Conservation (phyloP, 2,113 vertebrate genomes). For the Pseudonaja textilis region DNA sequence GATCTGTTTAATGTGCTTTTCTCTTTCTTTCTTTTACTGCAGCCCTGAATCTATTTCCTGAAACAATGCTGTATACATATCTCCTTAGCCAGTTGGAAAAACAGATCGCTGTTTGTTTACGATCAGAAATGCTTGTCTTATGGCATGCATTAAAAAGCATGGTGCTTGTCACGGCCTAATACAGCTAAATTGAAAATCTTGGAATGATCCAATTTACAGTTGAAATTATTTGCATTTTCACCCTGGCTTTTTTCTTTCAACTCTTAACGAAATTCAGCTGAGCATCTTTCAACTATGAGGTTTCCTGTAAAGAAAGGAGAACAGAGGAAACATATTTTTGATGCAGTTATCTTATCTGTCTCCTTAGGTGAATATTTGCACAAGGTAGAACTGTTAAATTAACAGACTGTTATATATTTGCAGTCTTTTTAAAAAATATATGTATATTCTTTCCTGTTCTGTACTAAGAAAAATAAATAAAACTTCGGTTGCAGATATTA, state of each 20-base stretch:
- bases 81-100: slow-evolving; percentile 53
- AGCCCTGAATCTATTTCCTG: slow-evolving; percentile 70
- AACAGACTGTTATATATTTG: slow-evolving; percentile 1
- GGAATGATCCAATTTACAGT: slow-evolving; percentile 46
- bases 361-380: neutral
- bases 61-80: slow-evolving; percentile 70
- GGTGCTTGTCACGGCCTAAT: slow-evolving; percentile 67
- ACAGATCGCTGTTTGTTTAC: slow-evolving; percentile 69
- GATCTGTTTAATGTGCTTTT: slow-evolving; percentile 63
- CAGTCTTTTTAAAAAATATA: neutral
- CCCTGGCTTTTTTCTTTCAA: slow-evolving; percentile 42
- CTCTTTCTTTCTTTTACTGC: slow-evolving; percentile 51
- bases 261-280: neutral
- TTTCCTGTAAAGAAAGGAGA: neutral
- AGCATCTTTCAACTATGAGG: neutral
- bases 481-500: slow-evolving; percentile 75
- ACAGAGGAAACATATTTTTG: neutral
- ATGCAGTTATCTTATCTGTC: neutral
- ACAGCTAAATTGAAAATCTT: slow-evolving; percentile 58
- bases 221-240: slow-evolving; percentile 37
- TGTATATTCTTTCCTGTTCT: slow-evolving; percentile 23
- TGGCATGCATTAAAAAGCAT: slow-evolving; percentile 67
- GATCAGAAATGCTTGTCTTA: slow-evolving; percentile 61
- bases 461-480: slow-evolving; percentile 63
- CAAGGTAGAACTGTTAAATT: slow-evolving; percentile 45